Base-by-base conservation (phyloP, 2,113 vertebrate genomes). In the Lepidothrix coronata region DNA sequence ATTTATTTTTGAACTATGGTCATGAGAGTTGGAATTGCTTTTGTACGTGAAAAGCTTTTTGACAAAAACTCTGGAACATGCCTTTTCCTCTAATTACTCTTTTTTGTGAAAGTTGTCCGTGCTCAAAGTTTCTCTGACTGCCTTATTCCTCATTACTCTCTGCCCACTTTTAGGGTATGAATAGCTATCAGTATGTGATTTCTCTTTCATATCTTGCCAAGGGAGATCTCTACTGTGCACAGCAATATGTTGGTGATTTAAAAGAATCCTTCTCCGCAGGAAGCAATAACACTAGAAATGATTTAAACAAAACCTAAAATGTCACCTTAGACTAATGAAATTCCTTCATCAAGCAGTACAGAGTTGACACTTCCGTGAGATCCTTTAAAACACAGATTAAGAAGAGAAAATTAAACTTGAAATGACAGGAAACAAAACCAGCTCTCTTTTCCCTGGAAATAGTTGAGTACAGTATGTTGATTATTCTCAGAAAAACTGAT, bases 251-350 rank as follows among this genome's bases (percentile, higher is more conserved):
- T 1, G 4, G 68, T 4, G 3, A 91, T 89, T 95, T 95, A 43
- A 92, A 95, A 78, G 77, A 95, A 61, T 73, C 44, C 75, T 95
- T 96, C 80, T 48, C 81, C 84, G 39, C 61, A 93, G 90, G 85
- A 95, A 92, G 82, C 75, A 95, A 76, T 94, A 91, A 67, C 65
- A 51, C 43, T 72, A 89, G 79, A 89, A 91, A 90, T 96, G 7
- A 95, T 92, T 97, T 95, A 94, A 96, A 95, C 65, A 73, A 93
- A 95, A 70, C 72, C 76, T 84, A 89, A 92, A 94, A 93, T 84
- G 91, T 96, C 94, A 88, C 85, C 91, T 92, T 72, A 93, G 43
- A 65, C 85, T 96, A 95, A 96, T 92, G 91, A 93, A 96, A 96
- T 96, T 87, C 86, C 85, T 84, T 89, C 72, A 86, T 93, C 78